These are phyloP conservation scores for Anneissia japonica DNA, from an alignment of 35 echinoderm and acorn worm genomes.

Conservation along the genomic window DNA sequence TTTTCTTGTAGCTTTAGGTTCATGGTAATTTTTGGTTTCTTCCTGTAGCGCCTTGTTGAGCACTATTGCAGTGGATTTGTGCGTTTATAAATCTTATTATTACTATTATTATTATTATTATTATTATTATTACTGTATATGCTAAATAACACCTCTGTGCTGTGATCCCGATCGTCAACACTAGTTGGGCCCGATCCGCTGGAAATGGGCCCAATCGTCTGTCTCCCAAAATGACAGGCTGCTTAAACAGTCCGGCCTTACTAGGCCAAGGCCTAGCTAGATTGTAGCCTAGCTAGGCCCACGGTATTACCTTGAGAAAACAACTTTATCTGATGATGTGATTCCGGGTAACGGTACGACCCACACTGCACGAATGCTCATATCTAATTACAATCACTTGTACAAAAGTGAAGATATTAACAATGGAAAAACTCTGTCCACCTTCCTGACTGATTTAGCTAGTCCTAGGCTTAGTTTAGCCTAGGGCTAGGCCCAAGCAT, in stretches of 20 bases:
- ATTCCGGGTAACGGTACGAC: constrained; percentile 35
- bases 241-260: too few relatives aligned
- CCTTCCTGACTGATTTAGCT: neutral
- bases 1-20: too few relatives aligned
- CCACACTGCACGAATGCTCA: constrained; percentile 60
- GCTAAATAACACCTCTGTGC: too few relatives aligned
- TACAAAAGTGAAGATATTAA: neutral
- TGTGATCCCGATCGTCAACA: too few relatives aligned
- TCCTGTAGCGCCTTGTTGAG: too few relatives aligned
- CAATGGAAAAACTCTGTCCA: neutral
- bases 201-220: constrained; percentile 3
- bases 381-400: neutral
- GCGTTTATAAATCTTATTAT: too few relatives aligned
- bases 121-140: too few relatives aligned
- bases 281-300: neutral
- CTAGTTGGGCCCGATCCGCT: neutral
- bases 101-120: too few relatives aligned
- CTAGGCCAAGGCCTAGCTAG: too few relatives aligned
- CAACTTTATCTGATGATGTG: constrained; percentile 21
- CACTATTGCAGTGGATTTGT: too few relatives aligned
- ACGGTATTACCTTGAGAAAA: constrained; percentile 49
- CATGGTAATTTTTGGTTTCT: too few relatives aligned
- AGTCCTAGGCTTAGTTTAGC: neutral
- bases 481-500: neutral
- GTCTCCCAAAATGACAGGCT: too few relatives aligned